Percentiles rank a stretch among this genome's conserved stretches.
These are phyloP conservation scores for Troglohyphantes excavatus DNA, from an alignment of 2,888 invertebrate genomes.

Conservation along the genomic window DNA sequence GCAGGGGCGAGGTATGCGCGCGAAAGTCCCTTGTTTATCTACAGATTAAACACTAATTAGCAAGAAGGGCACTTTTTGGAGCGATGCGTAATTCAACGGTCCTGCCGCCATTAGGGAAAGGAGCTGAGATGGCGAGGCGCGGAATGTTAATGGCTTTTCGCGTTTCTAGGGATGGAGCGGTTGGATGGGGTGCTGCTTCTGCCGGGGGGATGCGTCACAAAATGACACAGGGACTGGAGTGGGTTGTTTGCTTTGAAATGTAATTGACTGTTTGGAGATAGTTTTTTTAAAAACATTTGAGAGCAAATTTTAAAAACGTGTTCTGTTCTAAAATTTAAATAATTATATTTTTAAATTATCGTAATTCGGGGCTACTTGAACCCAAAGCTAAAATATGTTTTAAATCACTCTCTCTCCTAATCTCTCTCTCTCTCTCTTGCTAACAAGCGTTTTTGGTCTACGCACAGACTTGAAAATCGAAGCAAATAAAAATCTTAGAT, in stretches of 20 bases:
- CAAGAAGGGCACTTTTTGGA: slow-evolving; percentile 56
- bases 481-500: too few relatives aligned
- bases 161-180: slow-evolving; percentile 1
- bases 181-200: neutral
- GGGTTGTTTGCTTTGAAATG: neutral
- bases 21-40: slow-evolving; percentile 69
- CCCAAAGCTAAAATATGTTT: too few relatives aligned
- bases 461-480: too few relatives aligned
- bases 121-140: slow-evolving; percentile 23
- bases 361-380: too few relatives aligned
- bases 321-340: too few relatives aligned
- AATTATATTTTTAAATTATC: too few relatives aligned
- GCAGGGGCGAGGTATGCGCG: slow-evolving; percentile 45
- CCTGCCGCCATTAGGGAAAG: slow-evolving; percentile 18
- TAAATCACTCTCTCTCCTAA: too few relatives aligned
- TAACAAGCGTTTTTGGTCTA: too few relatives aligned
- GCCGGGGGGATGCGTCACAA: slow-evolving; percentile 34
- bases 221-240: neutral
- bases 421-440: too few relatives aligned
- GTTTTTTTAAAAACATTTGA: neutral
- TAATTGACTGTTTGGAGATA: neutral
- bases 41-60: slow-evolving; percentile 78
- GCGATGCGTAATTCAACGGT: slow-evolving; percentile 48
- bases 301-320: too few relatives aligned
- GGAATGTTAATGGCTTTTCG: slow-evolving; percentile 72